Evolutionary conservation across 23 tunicate genomes (phyloP).

Genomic region (Ciona savignyi): DNA sequence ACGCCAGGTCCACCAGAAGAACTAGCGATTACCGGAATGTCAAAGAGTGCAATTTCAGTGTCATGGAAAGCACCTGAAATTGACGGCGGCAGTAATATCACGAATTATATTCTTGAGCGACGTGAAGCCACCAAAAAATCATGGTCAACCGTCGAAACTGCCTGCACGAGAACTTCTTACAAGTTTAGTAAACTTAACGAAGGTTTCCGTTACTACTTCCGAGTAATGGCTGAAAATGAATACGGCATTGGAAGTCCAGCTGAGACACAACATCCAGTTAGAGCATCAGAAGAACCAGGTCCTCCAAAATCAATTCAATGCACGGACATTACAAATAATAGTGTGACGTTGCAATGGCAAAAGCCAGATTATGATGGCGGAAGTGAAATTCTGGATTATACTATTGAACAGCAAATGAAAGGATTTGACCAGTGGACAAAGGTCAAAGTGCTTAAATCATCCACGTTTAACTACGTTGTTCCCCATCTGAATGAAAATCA

Average conservation of each 20-base stretch:
- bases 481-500: slow-evolving; percentile 36
- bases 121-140: slow-evolving; percentile 78
- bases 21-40: slow-evolving; percentile 61
- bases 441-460: slow-evolving; percentile 53
- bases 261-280: slow-evolving; percentile 69
- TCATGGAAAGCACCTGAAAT: slow-evolving; percentile 66
- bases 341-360: slow-evolving; percentile 69
- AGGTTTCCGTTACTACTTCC: slow-evolving; percentile 70
- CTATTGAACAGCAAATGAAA: slow-evolving; percentile 56
- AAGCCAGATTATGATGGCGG: slow-evolving; percentile 85
- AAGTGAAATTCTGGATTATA: slow-evolving; percentile 66
- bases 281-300: slow-evolving; percentile 79
- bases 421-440: slow-evolving; percentile 59
- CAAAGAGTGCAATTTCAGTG: slow-evolving; percentile 40
- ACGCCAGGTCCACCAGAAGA: slow-evolving; percentile 83
- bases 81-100: slow-evolving; percentile 81
- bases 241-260: slow-evolving; percentile 86
- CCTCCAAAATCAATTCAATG: slow-evolving; percentile 51
- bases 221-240: slow-evolving; percentile 89
- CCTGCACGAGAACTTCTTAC: slow-evolving; percentile 64
- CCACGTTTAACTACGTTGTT: slow-evolving; percentile 49
- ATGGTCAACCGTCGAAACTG: slow-evolving; percentile 82
- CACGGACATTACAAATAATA: slow-evolving; percentile 44
- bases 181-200: slow-evolving; percentile 56
- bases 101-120: slow-evolving; percentile 71